These are phyloP conservation scores for Herpetotheres cachinnans DNA, from an alignment of 2,113 vertebrate genomes.

Conservation along the genomic window DNA sequence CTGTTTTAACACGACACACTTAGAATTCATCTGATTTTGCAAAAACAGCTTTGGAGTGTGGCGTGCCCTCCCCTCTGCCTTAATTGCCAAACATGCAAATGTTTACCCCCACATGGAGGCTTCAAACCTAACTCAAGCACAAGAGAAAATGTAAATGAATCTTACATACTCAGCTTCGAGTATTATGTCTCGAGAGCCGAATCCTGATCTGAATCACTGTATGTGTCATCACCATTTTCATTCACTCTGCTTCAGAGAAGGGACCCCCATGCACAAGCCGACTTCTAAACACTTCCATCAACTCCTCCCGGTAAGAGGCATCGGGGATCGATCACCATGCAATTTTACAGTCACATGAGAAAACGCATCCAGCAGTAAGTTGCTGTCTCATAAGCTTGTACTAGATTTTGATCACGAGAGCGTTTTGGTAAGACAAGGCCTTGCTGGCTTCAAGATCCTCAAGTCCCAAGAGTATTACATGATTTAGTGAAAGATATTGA, in stretches of 20 bases:
- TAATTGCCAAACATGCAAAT: conserved; percentile 6
- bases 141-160: conserved; percentile 14
- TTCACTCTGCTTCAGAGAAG: not conserved
- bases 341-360: not conserved
- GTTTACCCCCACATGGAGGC: not conserved
- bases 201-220: not conserved
- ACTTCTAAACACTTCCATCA: not conserved
- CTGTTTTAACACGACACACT: not conserved
- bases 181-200: not conserved
- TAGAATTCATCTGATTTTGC: not conserved
- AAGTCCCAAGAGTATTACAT: not conserved
- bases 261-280: not conserved
- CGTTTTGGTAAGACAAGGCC: not conserved
- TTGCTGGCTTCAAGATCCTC: not conserved
- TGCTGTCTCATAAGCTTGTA: not conserved
- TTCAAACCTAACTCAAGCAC: not conserved
- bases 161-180: not conserved
- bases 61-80: not conserved
- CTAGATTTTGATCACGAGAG: not conserved
- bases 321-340: fast-evolving
- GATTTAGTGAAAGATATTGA: not conserved
- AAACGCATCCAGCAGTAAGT: not conserved
- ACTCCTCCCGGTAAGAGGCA: not conserved
- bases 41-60: not conserved
- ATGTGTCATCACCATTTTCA: not conserved